Evolutionary conservation across 1,140 invertebrate species (phyloP), one percentile per base, ranked within the genome.

Genomic region (Lordiphosa collinella): DNA sequence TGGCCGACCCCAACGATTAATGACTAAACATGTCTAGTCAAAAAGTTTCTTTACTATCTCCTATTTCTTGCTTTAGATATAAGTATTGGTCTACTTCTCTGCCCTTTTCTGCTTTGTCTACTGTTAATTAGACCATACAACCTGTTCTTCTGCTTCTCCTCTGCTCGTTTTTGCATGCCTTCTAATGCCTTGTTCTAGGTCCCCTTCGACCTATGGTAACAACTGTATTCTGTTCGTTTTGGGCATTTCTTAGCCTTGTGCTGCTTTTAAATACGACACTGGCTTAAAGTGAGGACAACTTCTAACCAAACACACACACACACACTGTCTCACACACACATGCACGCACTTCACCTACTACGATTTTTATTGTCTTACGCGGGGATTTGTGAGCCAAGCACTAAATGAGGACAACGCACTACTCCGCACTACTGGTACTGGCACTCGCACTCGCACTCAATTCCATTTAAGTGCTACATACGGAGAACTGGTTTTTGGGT

Each of bases 391-490:
- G 70, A 51, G 55, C 67, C 51, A 66, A 64, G 76, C 46, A 56
- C 64, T 58, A 58, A 72, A 76, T 82, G 66, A 64, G 76, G 76
- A 82, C 76, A 82, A 63, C 71, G 71, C 62, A 63, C 62, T 70
- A 50, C 70, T 70, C 50, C 43, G 59, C 71, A 25, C 22, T 25
- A 6, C 5, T 25, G n/a, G n/a, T n/a, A n/a, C n/a, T n/a, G n/a
- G n/a, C n/a, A 25, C 22, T 25, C 5, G 22, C 22, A 25, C 22
- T 25, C 22, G 22, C 22, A 68, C 76, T 67, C 76, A 82, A 75
- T 80, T 67, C 61, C 49, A 63, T 66, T 82, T 75, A 80, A 80
- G 76, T 80, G 76, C 66, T 75, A 29, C 38, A 56, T 31, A 37
- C 56, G 54, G 12, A 6, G 22, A 25, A 25, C 22, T 25, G 6